Base-by-base conservation (phyloP, 2,888 invertebrate genomes). In the Himalopsyche kuldschensis region DNA sequence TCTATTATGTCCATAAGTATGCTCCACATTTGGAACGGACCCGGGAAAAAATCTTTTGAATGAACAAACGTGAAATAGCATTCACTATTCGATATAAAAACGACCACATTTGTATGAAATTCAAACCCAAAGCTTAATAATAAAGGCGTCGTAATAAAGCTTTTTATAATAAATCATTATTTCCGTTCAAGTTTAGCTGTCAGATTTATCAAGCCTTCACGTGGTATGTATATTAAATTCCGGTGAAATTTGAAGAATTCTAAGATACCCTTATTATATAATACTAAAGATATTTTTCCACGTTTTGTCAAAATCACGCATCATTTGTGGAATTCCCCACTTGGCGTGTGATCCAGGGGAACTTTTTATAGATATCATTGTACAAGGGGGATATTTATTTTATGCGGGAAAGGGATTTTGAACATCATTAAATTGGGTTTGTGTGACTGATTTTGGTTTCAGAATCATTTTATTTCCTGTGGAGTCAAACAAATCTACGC, bases 291-390 rank as follows among this genome's bases (percentile, higher is more conserved):
- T 75, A 35, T 80, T 80, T 80, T 80, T 80, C n/a, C 75, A 31
- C 75, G 80, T 80, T 80, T 80, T 80, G 80, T 80, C 75, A 32
- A 69, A 30, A 31, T 80, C 75, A 80, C 80, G 80, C 80, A 69
- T 80, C 80, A 80, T 80, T 80, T 80, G 80, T 27, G 24, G 69
- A 31, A 75, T 69, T 69, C 48, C 41, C 75, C 80, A 77, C 77
- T 77, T 77, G 35, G 15, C 77, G 77, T 27, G 30, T 55, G 55
- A 55, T 55, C 24, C 55, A 20, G 48, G 55, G 55, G 55, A 41
- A 55, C 55, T 55, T 55, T 55, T 55, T 55, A 55, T 55, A 20
- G 55, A 55, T 55, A 55, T 55, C 55, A 55, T 55, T 55, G 24
- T 55, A 55, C 55, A 55, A 55, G 55, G 10, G 55, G 6, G 55